Evolutionary conservation across 2,797 vertebrate genomes (phyloP), one percentile per base, ranked within the genome.

Genomic region (Hydrolagus colliei): DNA sequence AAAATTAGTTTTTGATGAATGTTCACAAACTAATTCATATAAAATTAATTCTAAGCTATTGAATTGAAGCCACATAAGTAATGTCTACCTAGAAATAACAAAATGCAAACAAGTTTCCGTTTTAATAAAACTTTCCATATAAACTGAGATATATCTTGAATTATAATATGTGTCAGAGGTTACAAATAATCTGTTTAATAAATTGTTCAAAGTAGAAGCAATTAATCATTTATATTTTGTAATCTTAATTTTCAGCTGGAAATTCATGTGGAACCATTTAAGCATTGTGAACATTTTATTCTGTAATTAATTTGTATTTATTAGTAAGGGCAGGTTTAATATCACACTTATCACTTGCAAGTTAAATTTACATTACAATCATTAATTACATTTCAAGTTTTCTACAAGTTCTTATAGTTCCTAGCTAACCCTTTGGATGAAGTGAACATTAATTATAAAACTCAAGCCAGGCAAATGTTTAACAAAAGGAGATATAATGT

Each of bases 361-460:
- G 90, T 91, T 6, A 87, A 93, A 91, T 90, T 91, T 82, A 68
- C 62, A 93, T 92, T 91, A 93, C 92, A 93, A 90, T 79, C 92
- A 92, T 90, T 92, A 86, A 32, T 92, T 91, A 90, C 88, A 91
- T 92, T 90, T 91, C 91, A 88, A 89, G 90, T 90, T 91, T 87
- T 86, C 91, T 91, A 93, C 92, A 94, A 92, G 93, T 92, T 88
- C 90, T 91, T 91, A 91, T 90, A 92, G 89, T 88, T 88, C 89
- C 92, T 93, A 93, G 93, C 87, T 91, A 93, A 93, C 94, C 92
- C 93, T 93, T 90, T 90, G 91, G 93, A 93, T 93, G 94, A 95
- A 94, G 93, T 93, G 93, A 91, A 93, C 94, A 95, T 94, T 94
- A 94, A 94, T 95, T 95, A 94, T 92, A 90, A 91, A 91, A 93